Conservation (phyloP, 2,888 invertebrate species). For the Athripsodes cinereus region DNA sequence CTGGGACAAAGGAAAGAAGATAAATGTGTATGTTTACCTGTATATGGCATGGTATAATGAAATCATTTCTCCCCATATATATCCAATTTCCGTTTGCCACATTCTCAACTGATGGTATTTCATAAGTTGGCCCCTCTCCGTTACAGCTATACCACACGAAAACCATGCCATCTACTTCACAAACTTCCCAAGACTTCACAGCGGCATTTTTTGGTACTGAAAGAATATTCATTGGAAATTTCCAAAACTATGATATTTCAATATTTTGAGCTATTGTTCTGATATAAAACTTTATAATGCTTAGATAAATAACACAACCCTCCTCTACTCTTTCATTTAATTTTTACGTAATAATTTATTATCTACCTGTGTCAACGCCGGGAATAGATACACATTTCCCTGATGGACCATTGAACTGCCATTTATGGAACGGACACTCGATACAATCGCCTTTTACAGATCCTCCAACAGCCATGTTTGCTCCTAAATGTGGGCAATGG, state of each 20-base stretch:
- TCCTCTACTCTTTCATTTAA: too few relatives aligned
- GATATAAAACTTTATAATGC: neutral
- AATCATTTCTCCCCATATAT: conserved; percentile 74
- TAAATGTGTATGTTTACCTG: too few relatives aligned
- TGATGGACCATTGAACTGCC: conserved; percentile 70
- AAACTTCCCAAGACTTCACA: conserved; percentile 61
- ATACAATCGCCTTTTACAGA: conserved; percentile 70
- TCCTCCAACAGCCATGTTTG: conserved; percentile 78
- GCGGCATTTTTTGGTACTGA: conserved; percentile 64
- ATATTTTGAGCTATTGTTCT: neutral
- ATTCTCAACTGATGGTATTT: conserved; percentile 50
- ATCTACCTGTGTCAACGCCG: conserved; percentile 38
- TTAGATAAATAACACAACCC: too few relatives aligned
- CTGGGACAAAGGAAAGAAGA: too few relatives aligned
- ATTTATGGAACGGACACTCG: conserved; percentile 86
- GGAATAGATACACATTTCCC: conserved; percentile 74
- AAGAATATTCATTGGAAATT: neutral
- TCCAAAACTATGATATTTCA: too few relatives aligned
- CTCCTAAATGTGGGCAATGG: conserved; percentile 87
- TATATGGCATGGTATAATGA: conserved; percentile 68
- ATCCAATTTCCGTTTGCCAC: conserved; percentile 52
- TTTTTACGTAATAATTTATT: neutral
- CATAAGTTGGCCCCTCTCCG: conserved; percentile 62
- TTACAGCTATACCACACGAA: conserved; percentile 83
- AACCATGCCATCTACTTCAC: conserved; percentile 67